Base-by-base conservation (phyloP, 2,888 invertebrate genomes). In the Pristionchus arcanus region DNA sequence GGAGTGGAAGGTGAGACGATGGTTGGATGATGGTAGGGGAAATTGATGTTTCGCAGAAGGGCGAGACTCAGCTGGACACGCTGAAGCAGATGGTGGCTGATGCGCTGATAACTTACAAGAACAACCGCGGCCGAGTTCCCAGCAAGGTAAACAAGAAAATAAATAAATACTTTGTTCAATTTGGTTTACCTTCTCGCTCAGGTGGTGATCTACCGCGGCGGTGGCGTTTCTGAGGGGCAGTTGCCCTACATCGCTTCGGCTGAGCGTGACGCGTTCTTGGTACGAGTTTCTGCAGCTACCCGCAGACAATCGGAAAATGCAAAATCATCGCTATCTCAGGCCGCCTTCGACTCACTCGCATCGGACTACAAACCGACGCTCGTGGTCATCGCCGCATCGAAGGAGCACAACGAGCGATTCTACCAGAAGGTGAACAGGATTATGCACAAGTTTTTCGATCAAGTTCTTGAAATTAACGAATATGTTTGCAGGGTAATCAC, bases 341-440 rank as follows among this genome's bases (percentile, higher is more conserved):
- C 59, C 9, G 84, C 89, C 19, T 89, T 83, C 84, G n/a, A 15
- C 21, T 19, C 63, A 19, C 84, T 89, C 28, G 7, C 28, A 16
- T 59, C 68, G n/a, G 11, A 42, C 13, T 89, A 89, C 55, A 84
- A 83, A 15, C 89, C 89, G n/a, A 37, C 16, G 16, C 25, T 89
- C 84, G 37, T 63, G 21, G 63, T 89, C 31, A 84, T 89, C 34
- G 83, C 83, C n/a, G 31, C 21, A 31, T 81, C 55, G 31, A 89
- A 89, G 89, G 89, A 89, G 11, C 89, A 89, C 89, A 83, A 84
- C n/a, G 89, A 89, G 63, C 37, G 89, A 49, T 84, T 89, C 89
- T 89, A 89, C n/a, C 89, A 37, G 25, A 84, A 83, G 89, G 89
- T 84, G 53, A 81, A 37, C 4, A 25, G 37, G 66, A 7, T 15